phyloP scores from a whole-genome alignment of 92 coral and sea anemone genomes.

The Blastomussa wellsi region DNA sequence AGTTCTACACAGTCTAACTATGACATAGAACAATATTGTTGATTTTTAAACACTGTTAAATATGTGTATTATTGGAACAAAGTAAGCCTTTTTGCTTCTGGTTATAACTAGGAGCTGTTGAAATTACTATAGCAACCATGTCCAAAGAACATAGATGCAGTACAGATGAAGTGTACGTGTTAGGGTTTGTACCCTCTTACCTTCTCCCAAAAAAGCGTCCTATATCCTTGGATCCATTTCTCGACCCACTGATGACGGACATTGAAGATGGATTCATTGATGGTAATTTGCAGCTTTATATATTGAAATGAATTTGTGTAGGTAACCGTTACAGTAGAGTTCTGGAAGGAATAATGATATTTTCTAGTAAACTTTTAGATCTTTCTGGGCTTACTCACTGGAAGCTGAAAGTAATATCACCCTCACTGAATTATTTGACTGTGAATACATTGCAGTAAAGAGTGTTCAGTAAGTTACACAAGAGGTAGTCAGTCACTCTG shows the following conservation, averaged over 20 bases:
- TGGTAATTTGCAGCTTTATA: constrained; percentile 14
- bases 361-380: no score
- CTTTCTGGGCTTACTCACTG: no score
- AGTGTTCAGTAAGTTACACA: no score
- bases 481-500: background rate
- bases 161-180: constrained; percentile 32
- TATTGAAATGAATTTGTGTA: no score
- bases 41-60: background rate
- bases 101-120: constrained; percentile 19
- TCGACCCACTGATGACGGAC: constrained; percentile 40
- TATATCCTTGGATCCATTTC: constrained; percentile 50
- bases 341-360: no score
- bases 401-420: no score
- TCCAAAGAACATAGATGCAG: constrained; percentile 23
- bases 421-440: no score
- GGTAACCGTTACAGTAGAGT: no score
- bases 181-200: constrained; percentile 50
- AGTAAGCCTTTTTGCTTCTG: background rate
- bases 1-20: background rate
- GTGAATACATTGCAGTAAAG: no score
- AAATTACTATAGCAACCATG: constrained; percentile 25
- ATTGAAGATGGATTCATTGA: constrained; percentile 57
- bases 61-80: no score
- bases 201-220: constrained; percentile 43
- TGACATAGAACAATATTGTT: background rate